These are phyloP conservation scores for Ephestia elutella DNA, from an alignment of 1,140 invertebrate species.

Conservation along the genomic window DNA sequence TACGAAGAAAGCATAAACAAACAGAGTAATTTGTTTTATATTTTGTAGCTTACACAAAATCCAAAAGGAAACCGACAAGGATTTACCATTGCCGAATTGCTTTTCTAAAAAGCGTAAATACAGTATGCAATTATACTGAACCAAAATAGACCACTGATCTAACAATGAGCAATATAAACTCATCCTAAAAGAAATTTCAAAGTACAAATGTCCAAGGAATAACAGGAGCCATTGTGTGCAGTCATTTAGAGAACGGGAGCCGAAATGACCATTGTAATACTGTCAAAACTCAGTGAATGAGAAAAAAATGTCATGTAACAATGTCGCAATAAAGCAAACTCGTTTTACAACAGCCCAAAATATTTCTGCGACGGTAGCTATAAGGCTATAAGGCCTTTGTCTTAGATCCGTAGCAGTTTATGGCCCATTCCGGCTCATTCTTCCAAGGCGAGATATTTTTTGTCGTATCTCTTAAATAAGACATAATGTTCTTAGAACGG, in stretches of 20 bases:
- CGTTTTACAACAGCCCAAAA: conserved; percentile 56
- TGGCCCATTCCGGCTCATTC: conserved; percentile 58
- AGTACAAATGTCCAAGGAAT: not conserved
- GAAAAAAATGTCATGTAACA: conserved; percentile 53
- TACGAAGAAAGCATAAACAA: too few relatives aligned
- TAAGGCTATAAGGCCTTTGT: conserved; percentile 57
- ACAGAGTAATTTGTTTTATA: too few relatives aligned
- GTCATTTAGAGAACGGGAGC: conserved; percentile 54
- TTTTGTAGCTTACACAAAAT: too few relatives aligned
- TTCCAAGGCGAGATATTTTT: conserved; percentile 54
- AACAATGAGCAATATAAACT: not conserved
- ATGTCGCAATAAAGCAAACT: conserved; percentile 54
- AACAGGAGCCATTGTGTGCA: conserved; percentile 5
- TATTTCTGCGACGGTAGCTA: conserved; percentile 54
- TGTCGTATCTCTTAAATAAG: conserved; percentile 65
- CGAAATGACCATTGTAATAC: conserved; percentile 45
- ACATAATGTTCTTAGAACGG: conserved; percentile 68
- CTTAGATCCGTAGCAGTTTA: conserved; percentile 49
- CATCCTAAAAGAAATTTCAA: not conserved
- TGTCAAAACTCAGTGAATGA: conserved; percentile 55
- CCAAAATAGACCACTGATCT: not conserved
- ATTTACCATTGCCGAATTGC: too few relatives aligned
- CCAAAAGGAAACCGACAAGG: not conserved
- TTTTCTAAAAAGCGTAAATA: not conserved
- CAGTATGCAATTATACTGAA: not conserved